Conservation (phyloP, 2,797 vertebrate genomes). For the Sebastolobus altivelis region DNA sequence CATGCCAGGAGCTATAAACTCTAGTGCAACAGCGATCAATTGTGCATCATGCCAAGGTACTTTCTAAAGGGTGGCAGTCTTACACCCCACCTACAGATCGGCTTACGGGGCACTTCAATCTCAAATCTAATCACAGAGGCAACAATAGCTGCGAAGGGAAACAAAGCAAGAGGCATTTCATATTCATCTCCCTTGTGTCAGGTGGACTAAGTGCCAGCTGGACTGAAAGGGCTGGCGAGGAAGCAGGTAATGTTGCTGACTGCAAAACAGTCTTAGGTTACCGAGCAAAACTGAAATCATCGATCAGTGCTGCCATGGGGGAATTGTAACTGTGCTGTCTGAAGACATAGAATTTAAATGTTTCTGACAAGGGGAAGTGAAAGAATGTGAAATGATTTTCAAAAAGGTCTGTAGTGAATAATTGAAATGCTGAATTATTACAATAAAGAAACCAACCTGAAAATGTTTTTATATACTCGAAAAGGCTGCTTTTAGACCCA, state of each 20-base stretch:
- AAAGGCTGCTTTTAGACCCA: slow-evolving; percentile 4
- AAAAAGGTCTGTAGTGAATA: slow-evolving; percentile 36
- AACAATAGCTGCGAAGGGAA: slow-evolving; percentile 73
- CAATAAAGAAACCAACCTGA: neutral
- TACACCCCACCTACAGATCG: slow-evolving; percentile 68
- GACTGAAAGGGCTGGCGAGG: slow-evolving; percentile 65
- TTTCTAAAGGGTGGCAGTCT: slow-evolving; percentile 60
- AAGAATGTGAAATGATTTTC: slow-evolving; percentile 54
- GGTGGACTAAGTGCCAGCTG: slow-evolving; percentile 75
- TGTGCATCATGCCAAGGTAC: slow-evolving; percentile 49
- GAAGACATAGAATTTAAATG: slow-evolving; percentile 65
- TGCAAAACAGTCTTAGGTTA: slow-evolving; percentile 76
- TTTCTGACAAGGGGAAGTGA: slow-evolving; percentile 67
- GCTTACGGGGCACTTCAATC: slow-evolving; percentile 73
- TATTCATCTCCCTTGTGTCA: slow-evolving; percentile 80
- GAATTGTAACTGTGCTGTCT: slow-evolving; percentile 63
- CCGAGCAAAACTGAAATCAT: slow-evolving; percentile 71
- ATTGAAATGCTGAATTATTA: slow-evolving; percentile 37
- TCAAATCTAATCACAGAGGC: slow-evolving; percentile 77
- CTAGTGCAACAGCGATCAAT: slow-evolving; percentile 45
- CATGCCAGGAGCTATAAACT: slow-evolving; percentile 38
- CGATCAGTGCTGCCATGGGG: slow-evolving; percentile 56
- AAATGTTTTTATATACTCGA: neutral
- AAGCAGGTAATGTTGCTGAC: slow-evolving; percentile 77
- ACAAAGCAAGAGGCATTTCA: slow-evolving; percentile 81